These are phyloP conservation scores for Leptonema lineaticorne DNA, from an alignment of 1,140 invertebrate genomes.

Conservation along the genomic window DNA sequence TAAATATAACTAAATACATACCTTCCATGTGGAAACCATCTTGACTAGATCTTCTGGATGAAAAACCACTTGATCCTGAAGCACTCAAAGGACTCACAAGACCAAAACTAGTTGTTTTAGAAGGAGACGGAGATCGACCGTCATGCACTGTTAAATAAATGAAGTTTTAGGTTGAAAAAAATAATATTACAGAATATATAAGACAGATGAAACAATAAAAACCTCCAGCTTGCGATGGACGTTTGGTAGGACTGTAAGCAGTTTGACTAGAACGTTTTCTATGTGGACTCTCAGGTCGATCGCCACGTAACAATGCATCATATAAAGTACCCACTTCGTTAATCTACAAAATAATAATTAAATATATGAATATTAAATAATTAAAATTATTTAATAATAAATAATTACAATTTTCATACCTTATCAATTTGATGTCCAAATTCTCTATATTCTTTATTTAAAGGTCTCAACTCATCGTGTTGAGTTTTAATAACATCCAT, in stretches of 20 bases:
- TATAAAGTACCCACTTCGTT: constrained; percentile 87
- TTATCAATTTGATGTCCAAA: constrained; percentile 85
- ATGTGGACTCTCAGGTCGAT: constrained; percentile 72
- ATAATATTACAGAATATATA: not conserved
- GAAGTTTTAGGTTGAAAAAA: too few species aligned
- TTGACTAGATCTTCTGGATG: constrained; percentile 85
- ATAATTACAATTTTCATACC: constrained; percentile 43
- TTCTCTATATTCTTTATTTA: constrained; percentile 87
- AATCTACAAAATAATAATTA: constrained; percentile 51
- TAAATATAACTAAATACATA: constrained; percentile 35
- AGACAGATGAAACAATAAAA: constrained; percentile 41
- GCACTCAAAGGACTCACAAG: constrained; percentile 66
- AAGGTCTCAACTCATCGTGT: constrained; percentile 83
- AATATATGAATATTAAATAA: too few species aligned
- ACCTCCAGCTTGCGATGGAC: constrained; percentile 61
- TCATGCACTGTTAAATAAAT: constrained; percentile 63
- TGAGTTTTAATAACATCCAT: constrained; percentile 81
- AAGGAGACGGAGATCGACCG: constrained; percentile 78
- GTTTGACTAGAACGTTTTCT: constrained; percentile 58
- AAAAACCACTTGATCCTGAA: constrained; percentile 89
- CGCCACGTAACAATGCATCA: constrained; percentile 74
- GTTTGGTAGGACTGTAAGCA: constrained; percentile 75
- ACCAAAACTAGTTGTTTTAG: constrained; percentile 64
- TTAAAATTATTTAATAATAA: not conserved
- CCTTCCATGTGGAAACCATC: constrained; percentile 85